Base-by-base conservation (phyloP, 2,113 vertebrate genomes). In the Ophthalmolycus amberensis region DNA sequence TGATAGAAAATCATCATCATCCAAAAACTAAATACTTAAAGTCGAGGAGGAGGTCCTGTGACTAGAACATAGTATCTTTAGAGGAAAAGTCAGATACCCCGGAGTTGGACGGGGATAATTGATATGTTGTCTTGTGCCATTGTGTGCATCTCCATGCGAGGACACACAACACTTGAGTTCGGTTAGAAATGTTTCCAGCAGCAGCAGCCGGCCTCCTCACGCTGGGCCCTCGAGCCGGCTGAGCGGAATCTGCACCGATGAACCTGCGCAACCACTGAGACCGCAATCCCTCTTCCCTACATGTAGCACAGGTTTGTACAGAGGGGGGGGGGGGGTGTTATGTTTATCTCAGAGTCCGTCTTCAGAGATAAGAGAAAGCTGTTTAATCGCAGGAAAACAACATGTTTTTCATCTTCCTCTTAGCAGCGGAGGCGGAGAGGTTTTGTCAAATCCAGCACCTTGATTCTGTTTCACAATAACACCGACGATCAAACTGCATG, bases 361-460 rank as follows among this genome's bases (percentile, higher is more conserved):
- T 80, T 50, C 20, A 66, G 82, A 85, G 75, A 74, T 71, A 77
- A 82, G 75, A 84, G 79, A 82, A 71, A 71, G 63, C 54, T 82
- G 82, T 84, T 85, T 82, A 89, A 85, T 87, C 64, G 74, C 64
- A 85, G 54, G 37, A 71, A 88, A 87, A 65, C 60, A 65, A 34
- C 38, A 70, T 16, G n/a, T 65, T 59, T 48, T 44, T 37, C 20
- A 3, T 18, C 58, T 72, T 70, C 56, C 32, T 79, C 71, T 85
- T 58, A 73, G 58, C 32, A 40, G 38, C 1, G 20, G 48, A 68
- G 42, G 29, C 44, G 32, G 20, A 50, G n/a, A 18, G 50, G 58
- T 6, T 83, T 4, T 79, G 80, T 86, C 80, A 84, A 70, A 56
- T 34, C 12, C 75, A 62, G 42, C 52, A 68, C 75, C 77, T 82